Conservation (phyloP, 1,140 invertebrate genomes). For the Pseudomyrmex pallidus region DNA sequence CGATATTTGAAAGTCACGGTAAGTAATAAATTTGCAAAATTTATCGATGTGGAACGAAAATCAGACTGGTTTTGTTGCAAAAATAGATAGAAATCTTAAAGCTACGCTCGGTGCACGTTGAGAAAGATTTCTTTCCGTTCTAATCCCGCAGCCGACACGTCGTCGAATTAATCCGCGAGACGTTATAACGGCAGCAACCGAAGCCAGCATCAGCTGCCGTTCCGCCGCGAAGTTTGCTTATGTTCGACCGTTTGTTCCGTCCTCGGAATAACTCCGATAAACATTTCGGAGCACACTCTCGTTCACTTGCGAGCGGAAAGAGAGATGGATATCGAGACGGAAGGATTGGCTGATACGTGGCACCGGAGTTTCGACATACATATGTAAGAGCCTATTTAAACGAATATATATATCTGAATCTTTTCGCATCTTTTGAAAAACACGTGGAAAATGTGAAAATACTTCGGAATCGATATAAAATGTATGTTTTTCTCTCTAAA, state of each 20-base stretch:
- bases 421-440: not conserved
- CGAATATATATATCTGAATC: constrained; percentile 17
- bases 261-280: constrained; percentile 79
- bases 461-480: too few species aligned
- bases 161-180: constrained; percentile 63
- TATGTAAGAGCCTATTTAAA: constrained; percentile 23
- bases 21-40: constrained; percentile 1
- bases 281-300: constrained; percentile 69
- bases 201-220: constrained; percentile 70
- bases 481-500: too few species aligned
- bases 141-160: constrained; percentile 2
- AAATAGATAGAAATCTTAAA: constrained; percentile 11
- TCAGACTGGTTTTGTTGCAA: not conserved
- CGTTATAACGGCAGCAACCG: constrained; percentile 64
- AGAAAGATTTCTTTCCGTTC: constrained; percentile 8
- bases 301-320: not conserved
- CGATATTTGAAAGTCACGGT: not conserved
- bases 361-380: not conserved
- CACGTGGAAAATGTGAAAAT: not conserved
- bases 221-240: constrained; percentile 77
- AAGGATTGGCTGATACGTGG: constrained; percentile 18
- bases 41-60: not conserved
- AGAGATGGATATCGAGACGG: constrained; percentile 28
- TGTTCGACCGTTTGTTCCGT: constrained; percentile 70
- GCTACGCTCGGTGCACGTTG: not conserved